Conservation (phyloP, 2,797 vertebrate species). For the Epinephelus awoara region DNA sequence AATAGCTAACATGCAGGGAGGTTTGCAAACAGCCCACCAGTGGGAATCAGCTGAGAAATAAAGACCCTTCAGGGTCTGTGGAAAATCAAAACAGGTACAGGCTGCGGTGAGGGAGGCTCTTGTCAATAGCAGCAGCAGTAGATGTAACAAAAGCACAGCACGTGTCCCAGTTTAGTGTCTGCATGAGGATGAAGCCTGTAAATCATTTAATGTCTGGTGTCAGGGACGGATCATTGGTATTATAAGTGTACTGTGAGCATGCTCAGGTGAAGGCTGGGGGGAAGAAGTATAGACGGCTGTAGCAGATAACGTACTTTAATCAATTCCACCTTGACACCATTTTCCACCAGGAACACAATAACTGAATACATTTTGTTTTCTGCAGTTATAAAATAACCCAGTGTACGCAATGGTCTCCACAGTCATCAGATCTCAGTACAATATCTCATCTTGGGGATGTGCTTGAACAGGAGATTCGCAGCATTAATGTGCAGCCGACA, state of each 20-base stretch:
- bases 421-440: slow-evolving; percentile 19
- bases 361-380: slow-evolving; percentile 5
- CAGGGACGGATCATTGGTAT: slow-evolving; percentile 17
- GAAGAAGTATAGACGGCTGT: not conserved
- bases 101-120: slow-evolving; percentile 9
- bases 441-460: slow-evolving; percentile 20
- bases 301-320: slow-evolving; percentile 10
- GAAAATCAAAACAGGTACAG: slow-evolving; percentile 23
- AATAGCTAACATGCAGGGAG: slow-evolving; percentile 20
- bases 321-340: slow-evolving; percentile 7
- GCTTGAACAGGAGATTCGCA: slow-evolving; percentile 56
- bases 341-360: slow-evolving; percentile 7
- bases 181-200: slow-evolving; percentile 11
- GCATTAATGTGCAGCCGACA: slow-evolving; percentile 66
- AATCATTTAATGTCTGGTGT: slow-evolving; percentile 30
- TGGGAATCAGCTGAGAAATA: slow-evolving; percentile 39
- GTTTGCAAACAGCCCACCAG: slow-evolving; percentile 31
- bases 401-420: slow-evolving; percentile 1
- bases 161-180: slow-evolving; percentile 4
- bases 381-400: not conserved
- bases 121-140: not conserved
- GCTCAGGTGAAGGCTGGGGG: slow-evolving; percentile 4
- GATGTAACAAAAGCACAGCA: not conserved
- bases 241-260: not conserved
- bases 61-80: slow-evolving; percentile 38